phyloP scores from a whole-genome alignment of 2,113 vertebrate species.

The Athene noctua region DNA sequence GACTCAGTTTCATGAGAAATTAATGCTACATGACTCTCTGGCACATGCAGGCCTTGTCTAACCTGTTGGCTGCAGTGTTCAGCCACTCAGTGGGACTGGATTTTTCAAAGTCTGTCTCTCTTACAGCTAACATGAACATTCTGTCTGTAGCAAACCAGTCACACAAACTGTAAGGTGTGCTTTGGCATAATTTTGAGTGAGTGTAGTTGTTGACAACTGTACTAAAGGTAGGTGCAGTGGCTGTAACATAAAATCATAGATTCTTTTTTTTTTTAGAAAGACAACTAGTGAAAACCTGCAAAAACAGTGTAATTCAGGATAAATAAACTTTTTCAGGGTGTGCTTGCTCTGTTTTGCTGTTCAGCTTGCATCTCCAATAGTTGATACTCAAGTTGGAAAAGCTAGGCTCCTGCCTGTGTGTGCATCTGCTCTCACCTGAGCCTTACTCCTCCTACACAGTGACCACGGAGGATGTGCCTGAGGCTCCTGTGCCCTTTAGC shows the following conservation, averaged over 20 bases:
- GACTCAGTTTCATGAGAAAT: not conserved
- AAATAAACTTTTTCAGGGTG: not conserved
- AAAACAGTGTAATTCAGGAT: not conserved
- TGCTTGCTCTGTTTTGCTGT: not conserved
- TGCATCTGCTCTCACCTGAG: not conserved
- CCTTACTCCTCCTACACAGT: not conserved
- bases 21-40: not conserved
- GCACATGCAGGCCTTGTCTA: not conserved
- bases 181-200: not conserved
- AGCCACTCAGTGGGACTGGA: not conserved
- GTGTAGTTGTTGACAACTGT: not conserved
- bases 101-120: not conserved
- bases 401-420: not conserved
- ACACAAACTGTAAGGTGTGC: not conserved
- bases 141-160: not conserved
- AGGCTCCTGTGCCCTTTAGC: not conserved
- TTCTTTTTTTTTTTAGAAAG: not conserved
- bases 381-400: not conserved
- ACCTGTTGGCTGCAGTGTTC: not conserved
- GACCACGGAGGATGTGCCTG: not conserved
- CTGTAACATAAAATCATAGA: not conserved
- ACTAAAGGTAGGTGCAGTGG: not conserved
- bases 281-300: not conserved
- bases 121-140: accelerated
- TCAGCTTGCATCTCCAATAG: not conserved